Conservation (phyloP, 2,797 vertebrate species). For the Microctenopoma stevenorrisi region DNA sequence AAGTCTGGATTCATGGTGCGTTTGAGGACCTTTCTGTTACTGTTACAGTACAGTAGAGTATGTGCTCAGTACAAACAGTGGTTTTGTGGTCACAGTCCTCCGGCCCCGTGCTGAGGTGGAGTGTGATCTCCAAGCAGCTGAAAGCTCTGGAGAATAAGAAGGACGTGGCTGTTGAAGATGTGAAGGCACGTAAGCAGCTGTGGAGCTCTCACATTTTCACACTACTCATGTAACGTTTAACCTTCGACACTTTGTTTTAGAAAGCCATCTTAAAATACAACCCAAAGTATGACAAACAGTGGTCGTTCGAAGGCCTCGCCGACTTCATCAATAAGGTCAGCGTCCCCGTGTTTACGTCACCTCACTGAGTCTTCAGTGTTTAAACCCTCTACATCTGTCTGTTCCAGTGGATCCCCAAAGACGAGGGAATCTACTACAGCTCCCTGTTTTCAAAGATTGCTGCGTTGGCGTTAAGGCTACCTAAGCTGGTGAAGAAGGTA, state of each 20-base stretch:
- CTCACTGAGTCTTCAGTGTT: not conserved
- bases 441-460: conserved; percentile 72
- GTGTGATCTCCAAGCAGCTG: conserved; percentile 37
- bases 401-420: conserved; percentile 12
- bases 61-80: too few relatives aligned
- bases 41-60: too few relatives aligned
- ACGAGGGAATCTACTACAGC: conserved; percentile 27
- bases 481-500: conserved; percentile 58
- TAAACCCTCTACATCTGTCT: not conserved
- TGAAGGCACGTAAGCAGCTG: conserved; percentile 50
- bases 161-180: conserved; percentile 11
- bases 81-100: rapidly evolving
- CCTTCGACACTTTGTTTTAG: conserved; percentile 41
- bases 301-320: conserved; percentile 74
- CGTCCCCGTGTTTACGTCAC: not conserved
- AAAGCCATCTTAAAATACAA: conserved; percentile 71
- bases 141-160: conserved; percentile 1
- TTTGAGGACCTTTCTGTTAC: too few relatives aligned
- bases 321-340: conserved; percentile 59
- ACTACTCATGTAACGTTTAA: not conserved
- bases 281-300: conserved; percentile 57
- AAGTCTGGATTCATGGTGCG: rapidly evolving
- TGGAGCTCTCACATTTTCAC: too few relatives aligned
- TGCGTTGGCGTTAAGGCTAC: conserved; percentile 67
- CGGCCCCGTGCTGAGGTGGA: conserved; percentile 39